Evolutionary conservation across 2,888 invertebrate species (phyloP), one percentile per base, ranked within the genome.

Genomic region (Agonopterix heracliana): DNA sequence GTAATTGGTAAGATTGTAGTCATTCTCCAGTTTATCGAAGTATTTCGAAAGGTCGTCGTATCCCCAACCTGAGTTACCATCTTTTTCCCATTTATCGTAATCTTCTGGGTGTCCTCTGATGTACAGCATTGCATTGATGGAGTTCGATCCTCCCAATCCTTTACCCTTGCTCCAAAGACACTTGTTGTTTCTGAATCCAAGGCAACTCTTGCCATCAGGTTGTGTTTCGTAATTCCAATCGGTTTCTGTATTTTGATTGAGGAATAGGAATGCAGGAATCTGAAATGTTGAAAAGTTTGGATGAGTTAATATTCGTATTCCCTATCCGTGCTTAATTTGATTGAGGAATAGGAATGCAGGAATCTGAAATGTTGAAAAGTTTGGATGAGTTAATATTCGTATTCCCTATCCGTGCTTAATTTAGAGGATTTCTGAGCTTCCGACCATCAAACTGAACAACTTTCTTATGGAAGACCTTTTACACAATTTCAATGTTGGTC

Each of bases 111-210:
- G 90, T 0, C 92, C 92, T 41, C 90, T 81, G 3, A 91, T 77
- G 61, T 91, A 92, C 47, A 92, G 75, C 89, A 92, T 92, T 42
- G 89, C 91, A 63, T 92, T 92, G 13, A 92, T 78, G 2, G 89
- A 84, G 45, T 91, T 91, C 0, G 90, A 89, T 8, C 92, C 92
- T 34, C 92, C 92, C 62, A 92, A 77, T 50, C 90, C 86, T 63
- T 91, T 93, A 0, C 94, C 94, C 50, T 92, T 89, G 34, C 91
- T 90, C 92, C 92, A 92, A n/a, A 73, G 76, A 49, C 83, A 84
- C 43, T 71, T 62, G 42, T 78, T 67, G 47, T 72, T 56, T 59
- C 56, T 68, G 38, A 81, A 78, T 34, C 81, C 79, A 46, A 83
- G 78, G 36, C 86, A 85, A 50, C 64, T 64, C 26, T 71, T 63